These are phyloP conservation scores for Petrocephalus zakoni DNA, from an alignment of 2,113 vertebrate genomes.

Conservation along the genomic window DNA sequence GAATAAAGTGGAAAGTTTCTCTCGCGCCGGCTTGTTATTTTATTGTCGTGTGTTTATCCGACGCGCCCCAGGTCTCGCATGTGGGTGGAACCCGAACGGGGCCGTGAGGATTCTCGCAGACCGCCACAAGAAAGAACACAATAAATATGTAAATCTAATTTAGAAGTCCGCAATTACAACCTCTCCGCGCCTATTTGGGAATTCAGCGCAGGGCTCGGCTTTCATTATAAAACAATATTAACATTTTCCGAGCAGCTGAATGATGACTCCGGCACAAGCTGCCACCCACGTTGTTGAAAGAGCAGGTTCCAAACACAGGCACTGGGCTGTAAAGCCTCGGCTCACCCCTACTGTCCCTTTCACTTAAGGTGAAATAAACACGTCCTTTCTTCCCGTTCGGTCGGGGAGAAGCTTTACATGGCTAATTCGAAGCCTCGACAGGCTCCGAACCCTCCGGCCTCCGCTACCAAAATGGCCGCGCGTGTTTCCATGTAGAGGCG, in stretches of 20 bases:
- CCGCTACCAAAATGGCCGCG: background rate
- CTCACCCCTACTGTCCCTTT: slow-evolving; percentile 87
- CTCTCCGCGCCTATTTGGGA: slow-evolving; percentile 72
- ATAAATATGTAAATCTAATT: slow-evolving; percentile 78
- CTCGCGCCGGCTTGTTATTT: slow-evolving; percentile 55
- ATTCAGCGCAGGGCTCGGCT: slow-evolving; percentile 78
- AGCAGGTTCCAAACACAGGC: slow-evolving; percentile 87
- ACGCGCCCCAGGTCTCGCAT: slow-evolving; percentile 42
- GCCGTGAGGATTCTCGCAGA: slow-evolving; percentile 29
- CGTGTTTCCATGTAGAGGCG: background rate
- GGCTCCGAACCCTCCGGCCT: background rate
- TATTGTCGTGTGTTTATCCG: slow-evolving; percentile 52
- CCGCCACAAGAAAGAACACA: slow-evolving; percentile 55
- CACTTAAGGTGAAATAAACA: slow-evolving; percentile 78
- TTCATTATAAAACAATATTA: slow-evolving; percentile 92
- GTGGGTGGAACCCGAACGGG: slow-evolving; percentile 34
- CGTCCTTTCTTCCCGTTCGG: slow-evolving; percentile 48
- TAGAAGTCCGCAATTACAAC: slow-evolving; percentile 77
- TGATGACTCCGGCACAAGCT: slow-evolving; percentile 87
- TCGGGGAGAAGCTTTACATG: slow-evolving; percentile 42
- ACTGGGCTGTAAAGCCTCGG: slow-evolving; percentile 92
- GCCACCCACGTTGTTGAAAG: slow-evolving; percentile 98
- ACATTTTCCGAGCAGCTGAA: slow-evolving; percentile 95
- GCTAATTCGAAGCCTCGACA: slow-evolving; percentile 40
- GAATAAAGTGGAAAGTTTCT: slow-evolving; percentile 48